Conservation (phyloP, 2,888 invertebrate genomes). For the Cactoblastis cactorum region DNA sequence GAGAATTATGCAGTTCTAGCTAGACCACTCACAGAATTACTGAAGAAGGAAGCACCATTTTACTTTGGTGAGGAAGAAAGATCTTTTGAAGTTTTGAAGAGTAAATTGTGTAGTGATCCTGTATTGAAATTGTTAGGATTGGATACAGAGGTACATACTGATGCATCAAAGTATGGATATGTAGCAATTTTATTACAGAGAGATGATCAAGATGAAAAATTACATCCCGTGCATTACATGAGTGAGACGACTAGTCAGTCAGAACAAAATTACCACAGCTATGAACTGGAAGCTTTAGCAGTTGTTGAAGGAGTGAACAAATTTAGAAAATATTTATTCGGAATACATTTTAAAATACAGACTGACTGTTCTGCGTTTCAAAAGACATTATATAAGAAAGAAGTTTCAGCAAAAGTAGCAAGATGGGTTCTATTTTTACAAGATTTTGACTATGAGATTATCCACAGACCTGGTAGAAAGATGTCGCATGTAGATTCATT, state of each 20-base stretch:
- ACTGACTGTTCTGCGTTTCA: constrained; percentile 6
- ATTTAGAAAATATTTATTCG: constrained; percentile 17
- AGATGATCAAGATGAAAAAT: not conserved
- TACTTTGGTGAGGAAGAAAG: constrained; percentile 15
- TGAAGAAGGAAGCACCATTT: constrained; percentile 18
- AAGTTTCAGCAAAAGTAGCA: constrained; percentile 15
- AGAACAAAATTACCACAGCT: not conserved
- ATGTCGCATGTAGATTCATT: constrained; percentile 23
- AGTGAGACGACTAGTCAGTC: not conserved
- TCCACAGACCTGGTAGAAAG: constrained; percentile 15
- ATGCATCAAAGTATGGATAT: constrained; percentile 16
- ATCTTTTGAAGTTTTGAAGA: constrained; percentile 18
- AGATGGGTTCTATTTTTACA: constrained; percentile 17
- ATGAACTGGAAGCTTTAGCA: not conserved
- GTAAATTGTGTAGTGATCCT: constrained; percentile 17
- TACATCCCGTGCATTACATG: constrained; percentile 16
- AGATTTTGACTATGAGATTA: constrained; percentile 7
- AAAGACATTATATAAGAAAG: constrained; percentile 18
- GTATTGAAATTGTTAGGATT: constrained; percentile 23
- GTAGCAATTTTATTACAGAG: constrained; percentile 17
- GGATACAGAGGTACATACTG: constrained; percentile 24
- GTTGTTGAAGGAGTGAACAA: constrained; percentile 17
- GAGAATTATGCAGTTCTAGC: constrained; percentile 27
- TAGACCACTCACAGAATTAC: constrained; percentile 23
- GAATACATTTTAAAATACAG: constrained; percentile 18